Evolutionary conservation across 2,113 vertebrate genomes (phyloP).

Genomic region (Tenebrosternarchus preto): DNA sequence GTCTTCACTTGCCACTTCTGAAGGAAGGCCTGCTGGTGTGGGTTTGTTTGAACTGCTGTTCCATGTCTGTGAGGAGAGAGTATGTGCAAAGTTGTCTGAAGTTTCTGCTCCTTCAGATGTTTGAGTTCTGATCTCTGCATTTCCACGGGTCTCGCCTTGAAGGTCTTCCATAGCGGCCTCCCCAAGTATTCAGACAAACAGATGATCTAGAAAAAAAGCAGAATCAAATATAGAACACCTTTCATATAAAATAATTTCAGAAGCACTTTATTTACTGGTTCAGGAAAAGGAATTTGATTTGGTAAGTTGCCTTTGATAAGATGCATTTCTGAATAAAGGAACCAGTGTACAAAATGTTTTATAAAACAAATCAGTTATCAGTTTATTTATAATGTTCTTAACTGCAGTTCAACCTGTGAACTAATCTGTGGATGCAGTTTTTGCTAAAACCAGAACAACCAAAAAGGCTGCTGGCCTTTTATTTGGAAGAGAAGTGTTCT

Average conservation of each 20-base stretch:
- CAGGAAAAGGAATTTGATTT: no score
- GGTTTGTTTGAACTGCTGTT: slow-evolving; percentile 81
- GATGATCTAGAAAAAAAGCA: slow-evolving; percentile 3
- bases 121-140: slow-evolving; percentile 44
- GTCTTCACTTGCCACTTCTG: slow-evolving; percentile 73
- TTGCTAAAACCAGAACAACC: background rate
- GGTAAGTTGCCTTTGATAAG: no score
- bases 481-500: background rate
- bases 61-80: slow-evolving; percentile 69
- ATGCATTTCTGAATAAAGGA: no score
- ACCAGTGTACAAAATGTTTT: no score
- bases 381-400: no score
- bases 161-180: slow-evolving; percentile 69
- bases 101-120: background rate
- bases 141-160: slow-evolving; percentile 74
- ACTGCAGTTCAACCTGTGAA: background rate
- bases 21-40: slow-evolving; percentile 79
- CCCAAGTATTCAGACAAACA: background rate
- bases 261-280: no score
- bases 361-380: background rate
- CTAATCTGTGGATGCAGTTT: background rate
- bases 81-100: slow-evolving; percentile 64
- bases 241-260: background rate
- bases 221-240: background rate
- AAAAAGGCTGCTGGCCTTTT: background rate